Evolutionary conservation across 1,140 invertebrate species (phyloP), one percentile per base, ranked within the genome.

Genomic region (Branchinecta lynchi): DNA sequence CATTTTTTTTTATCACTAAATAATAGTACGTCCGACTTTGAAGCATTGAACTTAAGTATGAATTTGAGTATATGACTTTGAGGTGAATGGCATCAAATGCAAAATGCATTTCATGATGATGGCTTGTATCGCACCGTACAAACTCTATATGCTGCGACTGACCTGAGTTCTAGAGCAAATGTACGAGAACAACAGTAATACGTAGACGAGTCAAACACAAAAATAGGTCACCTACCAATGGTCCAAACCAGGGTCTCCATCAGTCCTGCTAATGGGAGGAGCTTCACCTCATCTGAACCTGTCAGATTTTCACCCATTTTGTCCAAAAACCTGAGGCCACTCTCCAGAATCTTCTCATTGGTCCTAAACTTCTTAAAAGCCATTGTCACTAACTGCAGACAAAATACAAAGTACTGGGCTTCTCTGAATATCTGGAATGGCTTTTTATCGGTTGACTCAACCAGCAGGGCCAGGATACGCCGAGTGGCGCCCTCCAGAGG

Each of bases 191-290:
- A 5, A 32, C 5, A 32, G 5, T 1, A 32, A 32, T 32, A 32
- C 32, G 32, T n/a, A n/a, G n/a, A n/a, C n/a, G 32, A 32, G 32
- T 3, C 32, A 32, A 32, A 32, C 32, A 32, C 51, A 60, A 60
- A 60, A 60, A 2, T 3, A 60, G 12, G 17, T n/a, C 69, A 72
- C 80, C 82, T 76, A 83, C 86, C 85, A 73, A 94, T 90, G 7
- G 95, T 80, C 71, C 91, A 82, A 46, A 95, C 84, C 9, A 95
- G 80, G 17, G 93, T 77, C 66, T 86, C 80, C 73, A 94, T 86
- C 82, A 96, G 88, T 70, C 90, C 85, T 74, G 85, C 83, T 66
- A 87, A 81, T 6, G 93, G 93, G 71, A 96, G 8, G 69, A 69
- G 44, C 71, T 60, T 60, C 2, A 60, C 51, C 51, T 60, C 51